Percentiles rank a stretch among this genome's conserved stretches.
phyloP scores from a whole-genome alignment of 1,140 invertebrate genomes.

The Samia ricini region DNA sequence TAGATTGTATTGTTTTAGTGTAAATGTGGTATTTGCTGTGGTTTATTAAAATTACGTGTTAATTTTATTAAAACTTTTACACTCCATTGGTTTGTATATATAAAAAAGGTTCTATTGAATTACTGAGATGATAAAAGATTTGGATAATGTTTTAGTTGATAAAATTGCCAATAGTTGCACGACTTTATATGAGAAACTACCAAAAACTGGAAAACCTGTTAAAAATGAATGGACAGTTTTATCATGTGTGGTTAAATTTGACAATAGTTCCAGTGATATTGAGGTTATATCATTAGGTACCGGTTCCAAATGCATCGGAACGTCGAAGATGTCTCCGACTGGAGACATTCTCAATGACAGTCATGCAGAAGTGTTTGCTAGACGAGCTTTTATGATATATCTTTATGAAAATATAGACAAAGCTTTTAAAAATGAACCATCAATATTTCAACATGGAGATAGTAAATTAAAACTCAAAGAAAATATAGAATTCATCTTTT shows the following conservation, averaged over 20 bases:
- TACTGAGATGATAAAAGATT: neutral
- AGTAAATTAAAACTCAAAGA: conserved; percentile 77
- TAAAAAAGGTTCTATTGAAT: neutral
- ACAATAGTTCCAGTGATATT: conserved; percentile 54
- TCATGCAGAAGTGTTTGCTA: conserved; percentile 93
- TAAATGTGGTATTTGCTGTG: too few species aligned
- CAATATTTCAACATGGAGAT: conserved; percentile 55
- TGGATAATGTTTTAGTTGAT: conserved; percentile 28
- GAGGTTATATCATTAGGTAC: conserved; percentile 89
- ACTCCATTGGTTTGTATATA: too few species aligned
- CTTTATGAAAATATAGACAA: conserved; percentile 82
- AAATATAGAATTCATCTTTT: conserved; percentile 89
- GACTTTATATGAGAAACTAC: conserved; percentile 76
- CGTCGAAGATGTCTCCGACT: conserved; percentile 80
- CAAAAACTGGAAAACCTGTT: conserved; percentile 89
- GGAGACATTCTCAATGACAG: conserved; percentile 92
- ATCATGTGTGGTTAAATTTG: conserved; percentile 83
- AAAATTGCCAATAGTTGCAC: conserved; percentile 46
- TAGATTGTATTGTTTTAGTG: too few species aligned
- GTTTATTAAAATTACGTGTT: too few species aligned
- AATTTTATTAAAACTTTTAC: too few species aligned
- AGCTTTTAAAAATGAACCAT: conserved; percentile 49
- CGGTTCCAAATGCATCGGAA: conserved; percentile 94
- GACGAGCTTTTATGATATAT: conserved; percentile 89
- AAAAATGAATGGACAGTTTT: conserved; percentile 92